A percentile compares a stretch with the other conserved stretches of the same genome.
Conservation (phyloP, 2,797 vertebrate species). For the Fratercula arctica region DNA sequence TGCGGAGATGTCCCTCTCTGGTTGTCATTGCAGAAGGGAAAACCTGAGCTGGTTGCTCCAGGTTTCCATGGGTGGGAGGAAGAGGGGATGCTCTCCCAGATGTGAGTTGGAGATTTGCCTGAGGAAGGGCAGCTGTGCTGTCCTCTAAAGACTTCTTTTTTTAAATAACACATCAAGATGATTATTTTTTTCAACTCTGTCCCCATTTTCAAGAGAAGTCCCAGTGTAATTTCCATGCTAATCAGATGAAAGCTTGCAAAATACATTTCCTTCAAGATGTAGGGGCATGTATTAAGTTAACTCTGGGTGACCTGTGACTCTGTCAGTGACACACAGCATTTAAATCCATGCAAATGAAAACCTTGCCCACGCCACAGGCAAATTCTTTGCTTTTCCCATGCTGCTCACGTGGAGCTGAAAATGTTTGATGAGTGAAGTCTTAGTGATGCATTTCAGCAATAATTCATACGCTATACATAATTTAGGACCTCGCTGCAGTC, state of each 20-base stretch:
- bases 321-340: neutral
- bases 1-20: neutral
- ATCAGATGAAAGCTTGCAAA: constrained; percentile 26
- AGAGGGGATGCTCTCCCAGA: neutral
- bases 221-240: constrained; percentile 30
- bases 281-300: neutral
- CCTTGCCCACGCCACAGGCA: neutral
- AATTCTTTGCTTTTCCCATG: constrained; percentile 11
- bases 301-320: neutral
- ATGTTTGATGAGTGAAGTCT: neutral
- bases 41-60: neutral
- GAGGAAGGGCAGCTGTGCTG: neutral
- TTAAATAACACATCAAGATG: neutral
- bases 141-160: neutral
- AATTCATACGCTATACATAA: constrained; percentile 61
- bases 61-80: neutral
- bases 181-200: neutral
- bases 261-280: neutral
- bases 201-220: neutral
- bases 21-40: neutral
- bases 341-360: constrained; percentile 13
- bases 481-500: constrained; percentile 25
- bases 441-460: constrained; percentile 60
- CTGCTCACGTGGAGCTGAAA: neutral
- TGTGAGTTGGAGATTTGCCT: neutral